Evolutionary conservation across 2,888 invertebrate species (phyloP).

Genomic region (Phengaris alcon): DNA sequence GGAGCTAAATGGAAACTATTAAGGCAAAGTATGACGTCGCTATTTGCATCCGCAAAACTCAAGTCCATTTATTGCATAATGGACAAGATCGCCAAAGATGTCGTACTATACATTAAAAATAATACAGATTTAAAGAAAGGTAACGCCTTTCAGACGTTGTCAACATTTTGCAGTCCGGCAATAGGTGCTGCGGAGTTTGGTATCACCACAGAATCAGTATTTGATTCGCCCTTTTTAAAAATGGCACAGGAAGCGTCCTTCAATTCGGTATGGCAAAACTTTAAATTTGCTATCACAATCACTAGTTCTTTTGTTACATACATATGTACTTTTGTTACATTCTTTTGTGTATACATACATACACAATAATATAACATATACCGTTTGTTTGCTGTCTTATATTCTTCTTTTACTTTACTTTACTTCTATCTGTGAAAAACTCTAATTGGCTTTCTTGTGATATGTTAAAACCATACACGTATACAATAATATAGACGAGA

Average conservation of each 20-base stretch:
- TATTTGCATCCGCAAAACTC: conserved; percentile 49
- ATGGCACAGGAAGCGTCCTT: conserved; percentile 40
- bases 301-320: conserved; percentile 37
- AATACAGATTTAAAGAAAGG: conserved; percentile 46
- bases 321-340: too few species aligned
- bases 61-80: conserved; percentile 51
- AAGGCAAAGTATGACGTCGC: conserved; percentile 49
- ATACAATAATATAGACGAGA: too few species aligned
- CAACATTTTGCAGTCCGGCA: conserved; percentile 43
- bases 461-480: too few species aligned
- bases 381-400: too few species aligned
- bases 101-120: conserved; percentile 43
- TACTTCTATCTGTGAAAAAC: too few species aligned
- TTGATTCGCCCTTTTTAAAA: conserved; percentile 48
- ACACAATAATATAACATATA: too few species aligned
- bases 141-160: conserved; percentile 39
- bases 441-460: too few species aligned
- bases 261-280: conserved; percentile 34
- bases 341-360: too few species aligned
- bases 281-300: conserved; percentile 39
- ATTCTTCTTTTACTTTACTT: too few species aligned
- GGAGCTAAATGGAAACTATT: conserved; percentile 47
- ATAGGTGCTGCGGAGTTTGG: conserved; percentile 57
- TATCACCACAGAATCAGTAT: conserved; percentile 48
- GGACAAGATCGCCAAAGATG: conserved; percentile 46